These are phyloP conservation scores for Malthinus seriepunctatus DNA, from an alignment of 2,888 invertebrate genomes.

Conservation along the genomic window DNA sequence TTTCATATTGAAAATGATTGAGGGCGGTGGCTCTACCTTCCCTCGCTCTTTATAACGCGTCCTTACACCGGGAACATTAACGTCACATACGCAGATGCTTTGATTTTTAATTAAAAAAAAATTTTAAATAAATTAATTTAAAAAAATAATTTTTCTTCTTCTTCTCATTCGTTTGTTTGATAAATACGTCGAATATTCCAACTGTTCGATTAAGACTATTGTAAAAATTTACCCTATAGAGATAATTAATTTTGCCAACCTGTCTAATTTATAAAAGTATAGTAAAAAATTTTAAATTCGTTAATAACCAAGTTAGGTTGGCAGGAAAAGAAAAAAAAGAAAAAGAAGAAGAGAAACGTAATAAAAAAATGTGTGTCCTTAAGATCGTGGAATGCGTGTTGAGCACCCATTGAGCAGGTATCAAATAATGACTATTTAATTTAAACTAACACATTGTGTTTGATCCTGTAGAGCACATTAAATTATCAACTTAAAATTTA, in stretches of 20 bases:
- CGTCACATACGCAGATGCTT: slow-evolving; percentile 19
- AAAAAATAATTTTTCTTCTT: too few species aligned
- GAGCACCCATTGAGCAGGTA: slow-evolving; percentile 34
- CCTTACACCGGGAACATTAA: slow-evolving; percentile 26
- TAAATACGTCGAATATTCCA: too few species aligned
- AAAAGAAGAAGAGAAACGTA: too few species aligned
- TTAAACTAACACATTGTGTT: slow-evolving; percentile 28
- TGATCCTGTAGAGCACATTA: slow-evolving; percentile 19
- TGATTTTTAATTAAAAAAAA: slow-evolving; percentile 15
- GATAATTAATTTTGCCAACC: too few species aligned
- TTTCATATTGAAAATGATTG: slow-evolving; percentile 59
- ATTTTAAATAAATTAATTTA: not conserved
- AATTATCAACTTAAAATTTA: not conserved
- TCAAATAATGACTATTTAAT: slow-evolving; percentile 38
- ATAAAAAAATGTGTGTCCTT: too few species aligned
- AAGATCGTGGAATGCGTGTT: slow-evolving; percentile 31
- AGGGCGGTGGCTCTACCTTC: slow-evolving; percentile 49
- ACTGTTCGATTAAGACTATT: too few species aligned
- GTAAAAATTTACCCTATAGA: too few species aligned
- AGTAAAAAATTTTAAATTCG: too few species aligned
- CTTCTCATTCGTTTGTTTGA: too few species aligned
- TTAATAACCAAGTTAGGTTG: too few species aligned
- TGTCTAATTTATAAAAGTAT: too few species aligned
- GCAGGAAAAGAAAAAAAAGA: too few species aligned
- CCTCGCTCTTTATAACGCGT: slow-evolving; percentile 29